Evolutionary conservation across 2,797 vertebrate genomes (phyloP).

Genomic region (Fringilla coelebs): DNA sequence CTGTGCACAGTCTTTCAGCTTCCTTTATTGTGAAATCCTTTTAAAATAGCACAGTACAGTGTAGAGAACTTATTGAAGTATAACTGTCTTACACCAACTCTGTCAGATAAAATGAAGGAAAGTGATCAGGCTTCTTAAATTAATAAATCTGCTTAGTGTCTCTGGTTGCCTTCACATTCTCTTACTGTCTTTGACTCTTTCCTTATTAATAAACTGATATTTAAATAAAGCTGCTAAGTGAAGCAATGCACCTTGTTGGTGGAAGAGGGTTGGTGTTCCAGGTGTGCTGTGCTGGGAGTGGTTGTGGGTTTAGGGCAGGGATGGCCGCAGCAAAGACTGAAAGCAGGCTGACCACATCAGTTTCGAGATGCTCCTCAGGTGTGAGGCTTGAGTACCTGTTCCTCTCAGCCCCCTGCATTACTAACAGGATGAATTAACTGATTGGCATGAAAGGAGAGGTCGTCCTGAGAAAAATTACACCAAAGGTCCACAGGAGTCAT

Average conservation of each 20-base stretch:
- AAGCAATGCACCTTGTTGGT: not conserved
- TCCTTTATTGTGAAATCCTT: constrained; percentile 46
- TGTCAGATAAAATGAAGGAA: constrained; percentile 33
- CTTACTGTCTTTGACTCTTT: not conserved
- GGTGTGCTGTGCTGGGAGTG: not conserved
- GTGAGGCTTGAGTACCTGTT: constrained; percentile 6
- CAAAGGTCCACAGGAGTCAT: constrained; percentile 67
- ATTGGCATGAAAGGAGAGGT: constrained; percentile 68
- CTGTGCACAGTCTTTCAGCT: constrained; percentile 49
- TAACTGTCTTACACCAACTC: constrained; percentile 20
- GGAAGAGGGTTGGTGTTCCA: not conserved
- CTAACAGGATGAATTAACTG: constrained; percentile 56
- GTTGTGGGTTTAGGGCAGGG: not conserved
- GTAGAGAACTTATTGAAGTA: constrained; percentile 35
- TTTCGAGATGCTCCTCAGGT: constrained; percentile 46
- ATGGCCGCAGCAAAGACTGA: not conserved
- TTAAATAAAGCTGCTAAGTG: not conserved
- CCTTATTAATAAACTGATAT: constrained; percentile 14
- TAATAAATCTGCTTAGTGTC: not conserved
- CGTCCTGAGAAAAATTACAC: constrained; percentile 71
- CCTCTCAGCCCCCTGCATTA: constrained; percentile 6
- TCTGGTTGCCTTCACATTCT: not conserved
- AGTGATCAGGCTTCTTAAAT: not conserved
- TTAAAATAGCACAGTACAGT: constrained; percentile 37
- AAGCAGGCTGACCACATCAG: not conserved